Percentiles rank a stretch among this genome's conserved stretches.
Evolutionary conservation across 2,888 invertebrate species (phyloP).

Genomic region (Meiosimyza platycephala): DNA sequence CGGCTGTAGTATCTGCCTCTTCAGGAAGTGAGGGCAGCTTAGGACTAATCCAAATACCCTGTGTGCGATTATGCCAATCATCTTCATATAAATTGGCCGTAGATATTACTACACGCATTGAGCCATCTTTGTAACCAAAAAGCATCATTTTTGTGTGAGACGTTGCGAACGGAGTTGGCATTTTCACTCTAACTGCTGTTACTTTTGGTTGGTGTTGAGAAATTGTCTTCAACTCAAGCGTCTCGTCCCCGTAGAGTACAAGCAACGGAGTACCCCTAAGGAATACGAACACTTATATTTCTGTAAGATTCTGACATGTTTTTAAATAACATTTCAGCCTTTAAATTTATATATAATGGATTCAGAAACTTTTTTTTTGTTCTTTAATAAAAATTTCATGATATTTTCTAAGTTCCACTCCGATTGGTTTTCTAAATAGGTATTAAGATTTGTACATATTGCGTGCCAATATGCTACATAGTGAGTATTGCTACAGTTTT

Average conservation of each 20-base stretch:
- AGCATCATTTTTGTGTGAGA: slow-evolving; percentile 95
- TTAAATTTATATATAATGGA: no score
- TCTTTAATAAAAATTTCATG: no score
- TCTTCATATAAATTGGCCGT: slow-evolving; percentile 92
- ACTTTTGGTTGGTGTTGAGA: slow-evolving; percentile 74
- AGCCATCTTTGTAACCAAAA: slow-evolving; percentile 83
- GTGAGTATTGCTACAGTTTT: no score
- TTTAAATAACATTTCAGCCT: no score
- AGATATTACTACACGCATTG: slow-evolving; percentile 86
- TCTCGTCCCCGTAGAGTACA: slow-evolving; percentile 82
- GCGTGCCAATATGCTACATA: no score
- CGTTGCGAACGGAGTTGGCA: slow-evolving; percentile 84
- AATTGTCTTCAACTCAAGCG: slow-evolving; percentile 71
- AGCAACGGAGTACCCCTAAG: slow-evolving; percentile 76
- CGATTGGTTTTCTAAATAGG: no score
- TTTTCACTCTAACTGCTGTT: slow-evolving; percentile 75
- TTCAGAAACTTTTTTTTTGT: no score
- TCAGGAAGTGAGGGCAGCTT: slow-evolving; percentile 75
- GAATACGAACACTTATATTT: neutral
- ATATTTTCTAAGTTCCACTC: no score
- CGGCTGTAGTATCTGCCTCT: slow-evolving; percentile 69
- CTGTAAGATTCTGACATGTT: neutral
- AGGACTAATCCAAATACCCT: slow-evolving; percentile 95
- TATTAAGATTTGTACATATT: no score
- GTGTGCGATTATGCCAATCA: slow-evolving; percentile 95